phyloP scores from a whole-genome alignment of 2,797 vertebrate genomes.

The Falco columbarius region DNA sequence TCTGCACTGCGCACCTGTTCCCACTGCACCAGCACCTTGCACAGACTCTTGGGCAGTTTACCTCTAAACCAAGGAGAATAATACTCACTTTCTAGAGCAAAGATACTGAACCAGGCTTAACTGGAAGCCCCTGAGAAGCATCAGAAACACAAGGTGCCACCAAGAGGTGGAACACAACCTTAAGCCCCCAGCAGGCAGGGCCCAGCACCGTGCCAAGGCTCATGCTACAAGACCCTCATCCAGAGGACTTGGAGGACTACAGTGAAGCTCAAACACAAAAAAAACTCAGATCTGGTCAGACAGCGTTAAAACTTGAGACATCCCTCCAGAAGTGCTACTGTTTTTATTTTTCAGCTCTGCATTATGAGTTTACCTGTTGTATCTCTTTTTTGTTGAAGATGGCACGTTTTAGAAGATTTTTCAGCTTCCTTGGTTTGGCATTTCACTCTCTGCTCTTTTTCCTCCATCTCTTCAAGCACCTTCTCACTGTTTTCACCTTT shows the following conservation, averaged over 20 bases:
- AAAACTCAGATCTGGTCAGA: neutral
- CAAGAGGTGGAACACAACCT: neutral
- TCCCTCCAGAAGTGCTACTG: neutral
- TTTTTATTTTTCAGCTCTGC: neutral
- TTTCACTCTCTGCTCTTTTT: constrained; percentile 70
- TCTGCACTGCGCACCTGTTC: neutral
- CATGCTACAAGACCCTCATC: neutral
- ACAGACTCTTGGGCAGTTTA: neutral
- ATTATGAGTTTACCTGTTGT: constrained; percentile 64
- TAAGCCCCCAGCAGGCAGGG: neutral
- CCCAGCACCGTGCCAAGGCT: neutral
- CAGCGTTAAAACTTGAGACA: neutral
- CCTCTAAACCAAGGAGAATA: neutral
- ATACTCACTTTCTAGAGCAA: neutral
- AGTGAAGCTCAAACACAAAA: neutral
- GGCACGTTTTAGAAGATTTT: constrained; percentile 63
- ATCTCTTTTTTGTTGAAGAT: constrained; percentile 73
- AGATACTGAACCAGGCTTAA: neutral
- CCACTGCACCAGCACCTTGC: neutral
- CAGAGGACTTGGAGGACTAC: neutral
- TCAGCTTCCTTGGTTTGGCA: constrained; percentile 70
- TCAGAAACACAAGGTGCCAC: neutral
- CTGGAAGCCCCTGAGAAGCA: neutral
- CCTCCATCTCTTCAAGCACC: constrained; percentile 70
- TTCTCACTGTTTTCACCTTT: constrained; percentile 73